Base-by-base conservation (phyloP, 2,888 invertebrate genomes). In the Stratiomys singularior region DNA sequence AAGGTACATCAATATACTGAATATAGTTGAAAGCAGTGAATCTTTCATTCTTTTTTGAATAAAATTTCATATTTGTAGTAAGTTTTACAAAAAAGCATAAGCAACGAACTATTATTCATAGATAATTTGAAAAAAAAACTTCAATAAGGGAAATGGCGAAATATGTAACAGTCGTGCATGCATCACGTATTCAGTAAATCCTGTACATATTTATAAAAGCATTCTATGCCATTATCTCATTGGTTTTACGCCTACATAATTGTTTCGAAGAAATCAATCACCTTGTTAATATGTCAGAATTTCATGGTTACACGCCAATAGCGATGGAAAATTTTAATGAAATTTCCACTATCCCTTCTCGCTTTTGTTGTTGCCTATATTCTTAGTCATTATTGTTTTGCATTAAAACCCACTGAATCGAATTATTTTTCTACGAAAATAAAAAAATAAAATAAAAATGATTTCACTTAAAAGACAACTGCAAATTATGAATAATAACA, bases 381-480 rank as follows among this genome's bases (percentile, higher is more conserved):
- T 9, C 18, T 52, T 13, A 52, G 15, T 13, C 15, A 15, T 15
- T 13, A 52, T 52, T 52, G 18, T 13, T 9, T 52, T 52, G 15
- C 3, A 4, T 4, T 52, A 4, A 52, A 4, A 2, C 4, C 52
- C n/a, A 18, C 4, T 13, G 52, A 9, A 13, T 18, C 18, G 52
- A 18, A 52, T 15, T 15, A 18, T 52, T 52, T 44, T 4, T n/a
- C 52, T 13, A 15, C n/a, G 15, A n/a, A n/a, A n/a, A n/a, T n/a
- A n/a, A n/a, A n/a, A n/a, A n/a, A n/a, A n/a, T n/a, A n/a, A 67
- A 67, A 67, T 67, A 44, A 37, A 67, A 67, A 67, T 67, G 44
- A 67, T 67, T 67, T 67, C 67, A 44, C 67, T n/a, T n/a, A n/a
- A n/a, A n/a, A n/a, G n/a, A n/a, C 52, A 66, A 66, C 37, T 66